These are phyloP conservation scores for Acanthiza pusilla DNA, from an alignment of 2,797 vertebrate species.

Conservation along the genomic window DNA sequence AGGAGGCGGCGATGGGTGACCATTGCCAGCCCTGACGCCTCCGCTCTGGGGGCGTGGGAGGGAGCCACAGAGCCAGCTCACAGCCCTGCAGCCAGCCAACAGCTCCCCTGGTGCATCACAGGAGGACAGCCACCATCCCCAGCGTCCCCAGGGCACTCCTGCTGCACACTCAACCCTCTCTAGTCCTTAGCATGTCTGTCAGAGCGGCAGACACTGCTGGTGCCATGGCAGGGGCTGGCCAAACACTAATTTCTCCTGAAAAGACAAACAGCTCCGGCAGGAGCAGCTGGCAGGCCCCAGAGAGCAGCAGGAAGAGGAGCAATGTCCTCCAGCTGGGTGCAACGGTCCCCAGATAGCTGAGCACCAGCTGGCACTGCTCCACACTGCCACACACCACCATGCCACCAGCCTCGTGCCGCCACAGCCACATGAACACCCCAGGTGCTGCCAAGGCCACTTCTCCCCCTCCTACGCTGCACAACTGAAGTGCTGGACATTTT, in stretches of 20 bases:
- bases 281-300: neutral
- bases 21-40: neutral
- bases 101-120: neutral
- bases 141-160: neutral
- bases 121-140: neutral
- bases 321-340: neutral
- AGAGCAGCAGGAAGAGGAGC: fast-evolving
- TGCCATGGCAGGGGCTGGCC: fast-evolving
- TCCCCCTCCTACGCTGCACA: neutral
- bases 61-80: neutral
- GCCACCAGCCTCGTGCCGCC: neutral
- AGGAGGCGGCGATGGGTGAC: fast-evolving
- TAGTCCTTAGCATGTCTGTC: fast-evolving
- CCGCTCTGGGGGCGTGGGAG: fast-evolving
- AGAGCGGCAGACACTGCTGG: neutral
- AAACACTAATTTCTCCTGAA: neutral
- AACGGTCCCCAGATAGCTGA: neutral
- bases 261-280: neutral
- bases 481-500: neutral
- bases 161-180: neutral
- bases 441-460: neutral
- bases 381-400: fast-evolving
- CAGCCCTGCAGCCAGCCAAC: fast-evolving
- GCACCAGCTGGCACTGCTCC: neutral
- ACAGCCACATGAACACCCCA: fast-evolving